Evolutionary conservation across 2,113 vertebrate genomes (phyloP).

Genomic region (Coracopsis vasa): DNA sequence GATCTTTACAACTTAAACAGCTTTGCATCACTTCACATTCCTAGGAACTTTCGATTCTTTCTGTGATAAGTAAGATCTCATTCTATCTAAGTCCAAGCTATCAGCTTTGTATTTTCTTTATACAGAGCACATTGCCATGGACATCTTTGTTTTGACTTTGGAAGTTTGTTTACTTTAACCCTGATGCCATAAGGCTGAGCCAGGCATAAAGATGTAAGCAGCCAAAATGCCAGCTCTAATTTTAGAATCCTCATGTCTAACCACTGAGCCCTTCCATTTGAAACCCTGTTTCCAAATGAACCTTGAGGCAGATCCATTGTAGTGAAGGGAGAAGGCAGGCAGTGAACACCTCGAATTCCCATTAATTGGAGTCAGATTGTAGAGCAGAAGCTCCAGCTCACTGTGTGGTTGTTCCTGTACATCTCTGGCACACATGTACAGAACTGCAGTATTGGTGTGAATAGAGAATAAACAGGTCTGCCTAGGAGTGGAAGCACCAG

Average conservation of each 20-base stretch:
- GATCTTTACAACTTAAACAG: not conserved
- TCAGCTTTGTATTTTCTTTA: not conserved
- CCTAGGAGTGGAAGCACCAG: not conserved
- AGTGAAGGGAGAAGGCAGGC: not conserved
- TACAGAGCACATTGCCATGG: not conserved
- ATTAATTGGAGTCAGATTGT: not conserved
- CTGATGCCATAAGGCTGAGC: not conserved
- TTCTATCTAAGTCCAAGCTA: not conserved
- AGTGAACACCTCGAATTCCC: not conserved
- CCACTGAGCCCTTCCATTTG: not conserved
- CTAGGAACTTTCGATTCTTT: not conserved
- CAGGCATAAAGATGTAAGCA: not conserved
- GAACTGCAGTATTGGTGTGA: not conserved
- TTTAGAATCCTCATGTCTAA: not conserved
- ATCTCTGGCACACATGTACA: not conserved
- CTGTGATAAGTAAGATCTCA: not conserved
- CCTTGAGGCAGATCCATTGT: not conserved
- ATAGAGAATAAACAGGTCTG: not conserved
- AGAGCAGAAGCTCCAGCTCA: not conserved
- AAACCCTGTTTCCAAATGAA: not conserved
- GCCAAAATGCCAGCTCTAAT: not conserved
- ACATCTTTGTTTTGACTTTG: not conserved
- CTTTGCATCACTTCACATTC: not conserved
- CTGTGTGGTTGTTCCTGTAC: not conserved
- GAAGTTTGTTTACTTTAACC: not conserved